Evolutionary conservation across 2,888 invertebrate genomes (phyloP).

Genomic region (Seira musarum): DNA sequence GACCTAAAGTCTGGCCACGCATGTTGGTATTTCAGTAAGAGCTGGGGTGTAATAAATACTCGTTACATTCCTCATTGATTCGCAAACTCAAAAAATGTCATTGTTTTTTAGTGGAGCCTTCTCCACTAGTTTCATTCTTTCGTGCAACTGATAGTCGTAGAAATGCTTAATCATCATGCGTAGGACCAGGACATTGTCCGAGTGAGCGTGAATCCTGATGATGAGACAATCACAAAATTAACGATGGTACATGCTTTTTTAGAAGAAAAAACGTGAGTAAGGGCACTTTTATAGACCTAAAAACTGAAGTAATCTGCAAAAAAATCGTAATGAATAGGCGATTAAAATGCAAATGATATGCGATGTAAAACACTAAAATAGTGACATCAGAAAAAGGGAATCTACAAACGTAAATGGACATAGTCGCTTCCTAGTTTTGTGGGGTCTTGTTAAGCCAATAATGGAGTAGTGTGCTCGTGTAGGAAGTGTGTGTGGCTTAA

Average conservation of each 20-base stretch:
- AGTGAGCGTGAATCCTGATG: conserved; percentile 8
- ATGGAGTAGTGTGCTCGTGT: neutral
- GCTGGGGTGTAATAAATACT: neutral
- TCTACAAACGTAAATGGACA: neutral
- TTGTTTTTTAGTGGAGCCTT: neutral
- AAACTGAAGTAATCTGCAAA: neutral
- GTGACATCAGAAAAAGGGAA: conserved; percentile 7
- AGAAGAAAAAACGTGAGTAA: conserved; percentile 8
- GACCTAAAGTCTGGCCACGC: neutral
- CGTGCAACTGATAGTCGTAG: neutral
- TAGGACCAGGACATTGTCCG: neutral
- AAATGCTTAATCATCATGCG: neutral
- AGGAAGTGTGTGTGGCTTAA: conserved; percentile 8
- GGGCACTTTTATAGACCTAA: conserved; percentile 2
- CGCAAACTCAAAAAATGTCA: neutral
- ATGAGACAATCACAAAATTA: conserved; percentile 1
- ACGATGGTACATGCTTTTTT: neutral
- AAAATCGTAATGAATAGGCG: conserved; percentile 28
- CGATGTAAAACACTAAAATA: neutral
- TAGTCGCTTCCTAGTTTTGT: conserved; percentile 30
- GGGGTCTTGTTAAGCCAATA: conserved; percentile 28
- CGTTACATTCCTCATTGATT: neutral
- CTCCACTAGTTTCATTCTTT: neutral
- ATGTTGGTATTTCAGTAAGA: neutral
- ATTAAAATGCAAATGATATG: conserved; percentile 49